A percentile compares a stretch with the other conserved stretches of the same genome.
Evolutionary conservation across 2,888 invertebrate genomes (phyloP).

Genomic region (Sepioteuthis lessoniana): DNA sequence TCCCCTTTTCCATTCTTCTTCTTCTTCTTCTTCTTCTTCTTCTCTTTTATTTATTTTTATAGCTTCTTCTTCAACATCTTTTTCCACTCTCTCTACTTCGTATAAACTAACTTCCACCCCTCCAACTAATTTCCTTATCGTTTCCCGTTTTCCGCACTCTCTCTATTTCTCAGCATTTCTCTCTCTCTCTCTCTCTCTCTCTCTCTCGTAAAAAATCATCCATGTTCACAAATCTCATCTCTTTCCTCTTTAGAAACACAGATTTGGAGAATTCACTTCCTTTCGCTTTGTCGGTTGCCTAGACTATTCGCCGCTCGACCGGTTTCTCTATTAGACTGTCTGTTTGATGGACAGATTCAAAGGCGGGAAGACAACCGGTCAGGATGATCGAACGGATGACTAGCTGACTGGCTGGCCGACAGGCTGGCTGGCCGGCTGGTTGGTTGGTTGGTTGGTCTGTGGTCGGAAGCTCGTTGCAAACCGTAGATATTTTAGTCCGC

Average conservation of each 20-base stretch:
- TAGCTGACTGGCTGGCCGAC: not conserved
- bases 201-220: not conserved
- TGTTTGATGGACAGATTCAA: not conserved
- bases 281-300: not conserved
- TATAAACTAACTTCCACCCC: too few species aligned
- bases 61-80: not conserved
- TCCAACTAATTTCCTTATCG: not conserved
- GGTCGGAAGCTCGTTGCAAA: constrained; percentile 33
- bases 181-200: not conserved
- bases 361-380: not conserved
- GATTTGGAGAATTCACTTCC: constrained; percentile 2
- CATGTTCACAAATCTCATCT: not conserved
- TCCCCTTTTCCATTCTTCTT: too few species aligned
- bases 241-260: not conserved
- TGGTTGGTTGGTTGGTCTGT: not conserved
- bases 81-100: not conserved
- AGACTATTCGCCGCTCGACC: not conserved
- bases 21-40: too few species aligned
- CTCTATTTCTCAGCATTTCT: not conserved
- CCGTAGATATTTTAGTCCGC: constrained; percentile 18
- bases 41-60: too few species aligned
- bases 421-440: not conserved
- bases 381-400: not conserved
- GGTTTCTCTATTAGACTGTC: constrained; percentile 33
- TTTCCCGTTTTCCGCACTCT: not conserved